Conservation (phyloP, 2,113 vertebrate genomes). For the Phalacrocorax carbo region DNA sequence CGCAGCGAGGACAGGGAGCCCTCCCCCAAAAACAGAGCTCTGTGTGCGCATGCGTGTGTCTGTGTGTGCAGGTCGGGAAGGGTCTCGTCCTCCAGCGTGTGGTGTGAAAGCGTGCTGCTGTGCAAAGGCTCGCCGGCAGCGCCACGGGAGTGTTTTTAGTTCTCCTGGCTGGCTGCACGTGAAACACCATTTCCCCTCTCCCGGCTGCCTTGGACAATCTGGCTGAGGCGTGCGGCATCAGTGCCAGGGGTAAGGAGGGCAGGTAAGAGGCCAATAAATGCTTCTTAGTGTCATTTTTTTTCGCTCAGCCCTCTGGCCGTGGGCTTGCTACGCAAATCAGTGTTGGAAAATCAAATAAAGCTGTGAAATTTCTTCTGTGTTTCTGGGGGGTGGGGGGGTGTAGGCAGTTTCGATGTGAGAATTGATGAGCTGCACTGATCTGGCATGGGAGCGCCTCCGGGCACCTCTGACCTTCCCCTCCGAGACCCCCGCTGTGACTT, state of each 20-base stretch:
- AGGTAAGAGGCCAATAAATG: accelerated
- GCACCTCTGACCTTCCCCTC: not conserved
- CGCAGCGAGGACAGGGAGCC: not conserved
- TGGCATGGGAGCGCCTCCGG: not conserved
- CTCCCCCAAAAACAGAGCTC: not conserved
- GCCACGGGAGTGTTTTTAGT: accelerated
- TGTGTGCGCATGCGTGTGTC: too few species aligned
- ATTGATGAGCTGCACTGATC: not conserved
- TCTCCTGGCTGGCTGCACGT: not conserved
- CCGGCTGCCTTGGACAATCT: not conserved
- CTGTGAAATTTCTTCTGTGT: not conserved
- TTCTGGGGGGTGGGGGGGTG: not conserved
- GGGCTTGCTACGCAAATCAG: not conserved
- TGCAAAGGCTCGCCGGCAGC: not conserved
- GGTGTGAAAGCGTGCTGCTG: not conserved
- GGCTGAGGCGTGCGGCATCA: accelerated
- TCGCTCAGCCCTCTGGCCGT: not conserved
- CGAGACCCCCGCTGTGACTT: not conserved
- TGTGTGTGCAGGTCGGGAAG: accelerated
- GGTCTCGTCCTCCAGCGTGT: accelerated
- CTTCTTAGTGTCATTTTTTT: not conserved
- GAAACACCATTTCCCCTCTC: not conserved
- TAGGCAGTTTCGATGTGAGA: not conserved
- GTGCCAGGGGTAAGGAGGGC: not conserved
- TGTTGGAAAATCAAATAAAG: not conserved